phyloP scores from a whole-genome alignment of 2,113 vertebrate species.

The Gavialis gangeticus region DNA sequence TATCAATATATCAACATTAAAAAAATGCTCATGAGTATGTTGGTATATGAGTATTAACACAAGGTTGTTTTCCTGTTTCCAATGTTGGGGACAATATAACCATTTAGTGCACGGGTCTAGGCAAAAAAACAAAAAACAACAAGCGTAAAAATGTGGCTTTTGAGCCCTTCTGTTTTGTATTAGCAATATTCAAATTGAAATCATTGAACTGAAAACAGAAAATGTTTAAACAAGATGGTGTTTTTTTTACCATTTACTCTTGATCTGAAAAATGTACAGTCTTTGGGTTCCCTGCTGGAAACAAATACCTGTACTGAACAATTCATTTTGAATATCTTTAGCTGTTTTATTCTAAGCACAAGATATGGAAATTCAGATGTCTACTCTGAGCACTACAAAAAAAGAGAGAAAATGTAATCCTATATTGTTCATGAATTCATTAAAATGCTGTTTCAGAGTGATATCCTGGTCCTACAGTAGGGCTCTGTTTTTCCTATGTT shows the following conservation, averaged over 20 bases:
- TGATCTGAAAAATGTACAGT: slow-evolving; percentile 50
- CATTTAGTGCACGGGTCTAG: slow-evolving; percentile 31
- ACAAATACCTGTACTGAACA: slow-evolving; percentile 42
- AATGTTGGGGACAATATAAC: not conserved
- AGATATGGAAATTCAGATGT: slow-evolving; percentile 13
- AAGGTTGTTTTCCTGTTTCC: not conserved
- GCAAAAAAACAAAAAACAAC: slow-evolving; percentile 47
- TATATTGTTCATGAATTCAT: not conserved
- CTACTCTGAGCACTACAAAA: not conserved
- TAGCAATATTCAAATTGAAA: slow-evolving; percentile 51
- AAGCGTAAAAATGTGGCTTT: slow-evolving; percentile 31
- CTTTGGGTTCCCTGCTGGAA: slow-evolving; percentile 41
- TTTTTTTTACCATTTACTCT: slow-evolving; percentile 21
- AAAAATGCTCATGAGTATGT: too few species aligned
- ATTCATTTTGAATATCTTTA: slow-evolving; percentile 31
- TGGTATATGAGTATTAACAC: too few species aligned
- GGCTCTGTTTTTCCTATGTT: not conserved
- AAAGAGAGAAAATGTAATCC: not conserved
- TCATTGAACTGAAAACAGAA: slow-evolving; percentile 36
- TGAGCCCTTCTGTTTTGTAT: slow-evolving; percentile 38
- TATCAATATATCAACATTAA: too few species aligned
- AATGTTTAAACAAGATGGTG: not conserved
- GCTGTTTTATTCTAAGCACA: slow-evolving; percentile 38
- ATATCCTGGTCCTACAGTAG: not conserved
- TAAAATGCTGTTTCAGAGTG: not conserved